Base-by-base conservation (phyloP, 2,113 vertebrate genomes). In the Ciconia boyciana region DNA sequence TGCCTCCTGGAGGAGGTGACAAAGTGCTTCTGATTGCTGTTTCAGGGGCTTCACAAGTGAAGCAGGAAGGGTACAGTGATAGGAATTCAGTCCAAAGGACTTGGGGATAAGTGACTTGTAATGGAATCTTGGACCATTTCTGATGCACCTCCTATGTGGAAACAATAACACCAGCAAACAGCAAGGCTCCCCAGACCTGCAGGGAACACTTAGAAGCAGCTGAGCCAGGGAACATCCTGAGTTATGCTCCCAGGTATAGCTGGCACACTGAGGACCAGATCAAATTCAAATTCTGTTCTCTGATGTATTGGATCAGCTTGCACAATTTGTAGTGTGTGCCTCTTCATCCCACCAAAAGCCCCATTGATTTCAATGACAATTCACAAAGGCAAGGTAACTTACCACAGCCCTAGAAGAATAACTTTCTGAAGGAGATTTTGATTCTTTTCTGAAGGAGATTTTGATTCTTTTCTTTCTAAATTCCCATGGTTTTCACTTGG, bases 71-170 rank as follows among this genome's bases (percentile, higher is more conserved):
- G 14, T 48, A 64, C 3, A 6, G 43, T 54, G 49, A 48, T 8
- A 70, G 16, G 21, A 86, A 34, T 70, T 81, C 29, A n/a, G 25
- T 65, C 39, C 34, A 69, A 69, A 91, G 22, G n/a, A 28, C 39
- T 72, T 8, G 8, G 48, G 29, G 31, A 55, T 68, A 79, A 72
- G 13, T 61, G 36, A 20, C 21, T 87, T 75, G 6, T 9, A 54
- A 54, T 29, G 39, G 10, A 86, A 77, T 61, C 19, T 74, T 16
- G 20, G 57, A 61, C 16, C 41, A 24, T 48, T 89, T 93, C 29
- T 87, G 36, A 24, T 79, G 48, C 6, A 71, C 8, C 20, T 75
- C 12, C 51, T 52, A 6, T 0, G 0, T 52, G 31, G 78, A 79
- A 84, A 57, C 31, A 61, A 4, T 32, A 62, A 24, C 36, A 51